Conservation (phyloP, 2,888 invertebrate genomes). For the Ganaspis brasiliensis region DNA sequence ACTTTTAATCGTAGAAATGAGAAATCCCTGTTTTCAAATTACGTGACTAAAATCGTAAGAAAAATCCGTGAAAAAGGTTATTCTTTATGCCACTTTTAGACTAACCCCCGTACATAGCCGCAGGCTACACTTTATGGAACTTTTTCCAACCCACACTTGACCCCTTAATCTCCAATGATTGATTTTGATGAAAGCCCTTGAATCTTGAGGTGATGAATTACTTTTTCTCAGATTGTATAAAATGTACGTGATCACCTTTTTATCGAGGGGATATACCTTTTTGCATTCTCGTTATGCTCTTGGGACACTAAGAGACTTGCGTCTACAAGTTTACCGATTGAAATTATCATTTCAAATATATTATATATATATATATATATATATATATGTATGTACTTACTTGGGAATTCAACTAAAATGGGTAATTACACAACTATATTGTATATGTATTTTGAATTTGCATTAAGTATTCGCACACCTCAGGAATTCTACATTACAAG, state of each 20-base stretch:
- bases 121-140: constrained; percentile 20
- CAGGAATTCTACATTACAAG: constrained; percentile 34
- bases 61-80: constrained; percentile 1
- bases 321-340: not conserved
- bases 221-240: constrained; percentile 23
- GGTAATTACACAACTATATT: constrained; percentile 23
- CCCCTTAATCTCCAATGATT: constrained; percentile 35
- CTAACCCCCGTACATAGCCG: not conserved
- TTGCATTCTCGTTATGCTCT: not conserved
- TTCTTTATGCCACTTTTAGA: constrained; percentile 11
- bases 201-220: constrained; percentile 35
- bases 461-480: constrained; percentile 42
- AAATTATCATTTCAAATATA: constrained; percentile 14
- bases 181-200: constrained; percentile 36
- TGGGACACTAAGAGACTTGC: not conserved
- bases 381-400: constrained; percentile 12
- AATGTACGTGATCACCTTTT: constrained; percentile 37
- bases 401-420: constrained; percentile 19
- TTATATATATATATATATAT: not conserved
- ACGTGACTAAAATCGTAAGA: constrained; percentile 6
- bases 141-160: constrained; percentile 9
- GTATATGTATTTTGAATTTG: constrained; percentile 26
- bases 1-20: constrained; percentile 8
- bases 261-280: not conserved
- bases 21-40: constrained; percentile 36